Conservation (phyloP, 2,113 vertebrate genomes). For the Phylloscopus trochiloides region DNA sequence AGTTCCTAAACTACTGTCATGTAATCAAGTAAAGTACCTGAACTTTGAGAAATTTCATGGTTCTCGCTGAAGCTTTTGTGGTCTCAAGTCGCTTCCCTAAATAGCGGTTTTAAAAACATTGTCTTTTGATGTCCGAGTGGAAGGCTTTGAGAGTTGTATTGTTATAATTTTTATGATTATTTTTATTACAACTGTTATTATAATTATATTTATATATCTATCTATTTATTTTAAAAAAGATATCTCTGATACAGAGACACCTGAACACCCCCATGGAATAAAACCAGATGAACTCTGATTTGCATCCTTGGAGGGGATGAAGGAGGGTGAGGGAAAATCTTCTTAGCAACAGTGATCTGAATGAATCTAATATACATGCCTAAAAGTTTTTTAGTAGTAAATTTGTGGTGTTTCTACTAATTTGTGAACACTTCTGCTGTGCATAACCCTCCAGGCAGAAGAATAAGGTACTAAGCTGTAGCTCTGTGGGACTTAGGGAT, state of each 20-base stretch:
- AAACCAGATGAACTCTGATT: not conserved
- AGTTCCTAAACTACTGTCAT: constrained; percentile 86
- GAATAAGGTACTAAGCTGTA: not conserved
- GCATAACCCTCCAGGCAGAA: not conserved
- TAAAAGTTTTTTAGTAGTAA: not conserved
- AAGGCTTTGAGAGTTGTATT: not conserved
- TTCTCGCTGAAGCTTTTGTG: constrained; percentile 8
- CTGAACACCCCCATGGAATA: not conserved
- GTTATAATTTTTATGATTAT: not conserved
- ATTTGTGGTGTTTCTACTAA: not conserved
- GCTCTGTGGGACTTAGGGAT: accelerated
- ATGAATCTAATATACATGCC: not conserved
- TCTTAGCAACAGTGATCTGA: not conserved
- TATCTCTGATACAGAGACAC: not conserved
- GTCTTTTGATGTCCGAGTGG: not conserved
- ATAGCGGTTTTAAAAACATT: accelerated
- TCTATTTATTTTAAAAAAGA: not conserved
- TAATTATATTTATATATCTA: no score
- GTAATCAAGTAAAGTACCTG: constrained; percentile 87
- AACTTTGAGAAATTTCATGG: constrained; percentile 80
- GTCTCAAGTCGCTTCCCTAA: not conserved
- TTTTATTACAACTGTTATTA: no score
- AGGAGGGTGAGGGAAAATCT: not conserved
- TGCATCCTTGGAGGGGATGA: not conserved
- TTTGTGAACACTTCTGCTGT: not conserved